Evolutionary conservation across 2,113 vertebrate genomes (phyloP), one percentile per base, ranked within the genome.

Genomic region (Meriones unguiculatus): DNA sequence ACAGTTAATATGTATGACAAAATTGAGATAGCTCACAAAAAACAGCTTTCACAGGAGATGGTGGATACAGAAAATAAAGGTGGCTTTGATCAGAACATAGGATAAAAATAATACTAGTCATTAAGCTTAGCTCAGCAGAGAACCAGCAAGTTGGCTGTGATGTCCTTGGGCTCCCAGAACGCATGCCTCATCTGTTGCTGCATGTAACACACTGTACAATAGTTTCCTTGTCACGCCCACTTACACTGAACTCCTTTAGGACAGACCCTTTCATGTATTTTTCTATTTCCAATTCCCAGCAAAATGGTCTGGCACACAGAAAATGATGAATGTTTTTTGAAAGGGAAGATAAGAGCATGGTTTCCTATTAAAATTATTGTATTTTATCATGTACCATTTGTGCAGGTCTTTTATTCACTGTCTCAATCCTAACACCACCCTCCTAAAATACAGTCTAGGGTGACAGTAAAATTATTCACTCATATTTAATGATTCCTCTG

Each of bases 91-190:
- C 41, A 87, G 59, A 54, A 95, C 20, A 78, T 25, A 85, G 76
- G n/a, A 95, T 85, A 92, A 96, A 91, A 94, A 88, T 0, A 90
- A 70, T 28, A 77, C 59, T 28, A 69, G 69, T 89, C 69, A 93
- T 38, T 87, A 93, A 82, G n/a, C 70, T 95, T 90, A 91, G 20
- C 54, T 87, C 75, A 62, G 70, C 57, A 96, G 90, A 94, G 35
- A 94, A 95, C 25, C 80, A 54, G 46, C 50, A 93, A 50, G 57
- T 52, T 93, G 77, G 50, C 1, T 91, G 62, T 64, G 75, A 64
- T 7, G n/a, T 91, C 77, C 77, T 95, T 76, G 65, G 92, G 46
- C 75, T 95, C 52, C 59, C 90, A 95, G 87, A 93, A 80, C 91
- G 76, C 59, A 95, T 70, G 64, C 94, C 28, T 91, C 87, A 89